Conservation (phyloP, 1,140 invertebrate genomes). For the Hirudo medicinalis region DNA sequence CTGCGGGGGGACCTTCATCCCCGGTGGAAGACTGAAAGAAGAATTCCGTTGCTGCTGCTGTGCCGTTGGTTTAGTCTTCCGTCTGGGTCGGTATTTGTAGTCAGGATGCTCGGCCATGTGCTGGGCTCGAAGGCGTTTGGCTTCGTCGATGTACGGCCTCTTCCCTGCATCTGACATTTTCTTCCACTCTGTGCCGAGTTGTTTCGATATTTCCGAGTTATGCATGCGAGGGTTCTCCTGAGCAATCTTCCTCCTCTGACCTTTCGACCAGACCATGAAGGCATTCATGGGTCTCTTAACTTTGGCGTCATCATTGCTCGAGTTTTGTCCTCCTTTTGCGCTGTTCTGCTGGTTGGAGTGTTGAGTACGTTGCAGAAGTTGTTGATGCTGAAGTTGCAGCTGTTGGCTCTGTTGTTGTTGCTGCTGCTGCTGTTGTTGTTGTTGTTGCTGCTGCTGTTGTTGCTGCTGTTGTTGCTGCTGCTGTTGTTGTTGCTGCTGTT, state of each 20-base stretch:
- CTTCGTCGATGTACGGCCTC: constrained; percentile 95
- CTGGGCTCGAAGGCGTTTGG: constrained; percentile 84
- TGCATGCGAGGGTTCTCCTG: constrained; percentile 99
- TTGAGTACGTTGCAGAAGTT: neutral
- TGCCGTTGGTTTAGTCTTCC: constrained; percentile 40
- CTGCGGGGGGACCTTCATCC: neutral
- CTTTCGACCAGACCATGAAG: constrained; percentile 99
- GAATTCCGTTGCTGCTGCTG: neutral
- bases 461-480: constrained; percentile 1
- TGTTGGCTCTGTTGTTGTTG: constrained; percentile 15
- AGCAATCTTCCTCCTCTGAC: constrained; percentile 94
- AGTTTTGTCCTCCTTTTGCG: neutral
- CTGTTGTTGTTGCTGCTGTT: neutral
- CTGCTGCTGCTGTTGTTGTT: constrained; percentile 13
- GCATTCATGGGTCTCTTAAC: constrained; percentile 99
- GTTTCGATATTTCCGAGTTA: constrained; percentile 94
- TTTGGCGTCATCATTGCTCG: constrained; percentile 39
- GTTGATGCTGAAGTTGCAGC: neutral
- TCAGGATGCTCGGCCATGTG: constrained; percentile 99
- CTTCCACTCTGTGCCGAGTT: constrained; percentile 96
- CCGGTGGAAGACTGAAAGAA: constrained; percentile 14
- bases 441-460: constrained; percentile 6
- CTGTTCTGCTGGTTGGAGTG: neutral
- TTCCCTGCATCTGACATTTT: constrained; percentile 85
- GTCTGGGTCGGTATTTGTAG: constrained; percentile 75